phyloP scores from a whole-genome alignment of 2,113 vertebrate species.

The Edolisoma coerulescens region DNA sequence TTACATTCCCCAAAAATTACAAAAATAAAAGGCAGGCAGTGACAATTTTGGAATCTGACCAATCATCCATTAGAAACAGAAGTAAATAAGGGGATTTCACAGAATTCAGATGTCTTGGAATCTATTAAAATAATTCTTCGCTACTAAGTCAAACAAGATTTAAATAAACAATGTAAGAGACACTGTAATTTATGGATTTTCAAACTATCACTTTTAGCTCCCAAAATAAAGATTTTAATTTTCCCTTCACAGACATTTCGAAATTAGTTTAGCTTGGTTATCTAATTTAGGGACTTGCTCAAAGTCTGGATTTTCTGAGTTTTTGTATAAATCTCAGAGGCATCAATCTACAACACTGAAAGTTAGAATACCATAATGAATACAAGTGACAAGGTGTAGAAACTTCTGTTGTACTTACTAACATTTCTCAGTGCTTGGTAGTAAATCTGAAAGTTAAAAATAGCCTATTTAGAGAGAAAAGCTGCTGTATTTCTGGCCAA shows the following conservation, averaged over 20 bases:
- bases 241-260: background rate
- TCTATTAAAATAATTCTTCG: background rate
- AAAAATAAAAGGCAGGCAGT: background rate
- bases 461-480: background rate
- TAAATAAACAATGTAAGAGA: background rate
- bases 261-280: background rate
- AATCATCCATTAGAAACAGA: background rate
- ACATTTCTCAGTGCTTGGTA: background rate
- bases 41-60: background rate
- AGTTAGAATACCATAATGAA: background rate
- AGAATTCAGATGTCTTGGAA: background rate
- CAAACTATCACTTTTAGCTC: background rate
- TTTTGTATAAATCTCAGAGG: background rate
- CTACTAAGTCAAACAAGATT: background rate
- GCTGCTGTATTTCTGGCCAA: background rate
- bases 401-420: background rate
- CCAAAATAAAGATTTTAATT: background rate
- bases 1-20: background rate
- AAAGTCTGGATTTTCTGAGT: background rate
- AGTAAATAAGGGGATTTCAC: background rate
- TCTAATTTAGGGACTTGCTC: background rate
- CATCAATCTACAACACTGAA: background rate
- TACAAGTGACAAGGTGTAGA: background rate
- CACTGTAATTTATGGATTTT: background rate
- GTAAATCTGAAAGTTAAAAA: background rate